Percentiles rank a stretch among this genome's conserved stretches.
Conservation (phyloP, 1,140 invertebrate genomes). For the Prorops nasuta region DNA sequence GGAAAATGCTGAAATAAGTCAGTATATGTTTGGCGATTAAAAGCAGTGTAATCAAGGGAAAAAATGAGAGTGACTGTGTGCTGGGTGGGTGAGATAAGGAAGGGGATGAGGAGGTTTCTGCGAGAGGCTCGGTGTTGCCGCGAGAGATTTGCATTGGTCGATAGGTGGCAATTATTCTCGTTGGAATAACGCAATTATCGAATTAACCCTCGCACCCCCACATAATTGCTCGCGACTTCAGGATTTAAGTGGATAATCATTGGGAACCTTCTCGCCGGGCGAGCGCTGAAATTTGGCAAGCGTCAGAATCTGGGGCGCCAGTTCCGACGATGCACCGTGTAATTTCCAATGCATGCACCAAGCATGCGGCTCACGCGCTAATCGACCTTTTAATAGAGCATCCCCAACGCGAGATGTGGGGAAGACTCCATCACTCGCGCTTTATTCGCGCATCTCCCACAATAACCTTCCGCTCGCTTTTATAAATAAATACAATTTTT, state of each 20-base stretch:
- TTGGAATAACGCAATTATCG: constrained; percentile 47
- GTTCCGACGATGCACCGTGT: constrained; percentile 30
- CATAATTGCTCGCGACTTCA: constrained; percentile 35
- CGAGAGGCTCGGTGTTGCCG: too few relatives aligned
- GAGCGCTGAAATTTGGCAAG: constrained; percentile 31
- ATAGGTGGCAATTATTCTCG: constrained; percentile 45
- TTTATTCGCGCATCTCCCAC: too few relatives aligned
- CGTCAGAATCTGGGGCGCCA: constrained; percentile 40
- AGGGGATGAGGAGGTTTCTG: too few relatives aligned
- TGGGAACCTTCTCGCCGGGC: constrained; percentile 30
- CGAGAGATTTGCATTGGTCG: constrained; percentile 35
- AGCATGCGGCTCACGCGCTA: constrained; percentile 14
- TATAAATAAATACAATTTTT: too few relatives aligned
- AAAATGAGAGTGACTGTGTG: too few relatives aligned
- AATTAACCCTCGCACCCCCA: constrained; percentile 45
- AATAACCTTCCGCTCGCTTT: too few relatives aligned
- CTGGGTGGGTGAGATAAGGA: too few relatives aligned
- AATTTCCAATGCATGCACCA: constrained; percentile 30
- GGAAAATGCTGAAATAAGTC: too few relatives aligned
- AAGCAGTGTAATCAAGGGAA: too few relatives aligned
- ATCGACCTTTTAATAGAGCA: constrained; percentile 18
- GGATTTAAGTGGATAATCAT: constrained; percentile 50
- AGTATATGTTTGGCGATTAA: too few relatives aligned
- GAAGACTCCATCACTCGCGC: background rate
- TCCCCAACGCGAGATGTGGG: background rate